phyloP scores from a whole-genome alignment of 2,113 vertebrate species.

The Morone saxatilis region DNA sequence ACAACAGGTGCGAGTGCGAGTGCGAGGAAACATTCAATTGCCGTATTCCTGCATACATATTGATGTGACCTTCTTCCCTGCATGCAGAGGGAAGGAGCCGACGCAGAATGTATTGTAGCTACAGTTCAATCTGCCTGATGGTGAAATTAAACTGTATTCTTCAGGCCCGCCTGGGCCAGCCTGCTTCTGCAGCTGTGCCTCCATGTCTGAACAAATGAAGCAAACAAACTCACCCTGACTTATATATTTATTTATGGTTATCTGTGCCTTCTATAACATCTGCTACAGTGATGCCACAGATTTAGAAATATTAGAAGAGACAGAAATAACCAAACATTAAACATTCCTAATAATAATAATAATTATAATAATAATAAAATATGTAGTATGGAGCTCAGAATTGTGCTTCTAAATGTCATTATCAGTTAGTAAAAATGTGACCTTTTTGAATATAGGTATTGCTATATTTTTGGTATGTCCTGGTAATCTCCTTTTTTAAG shows the following conservation, averaged over 20 bases:
- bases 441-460: neutral
- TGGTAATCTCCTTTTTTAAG: neutral
- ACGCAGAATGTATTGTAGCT: slow-evolving; percentile 14
- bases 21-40: slow-evolving; percentile 1
- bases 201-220: slow-evolving; percentile 37
- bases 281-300: neutral
- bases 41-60: slow-evolving; percentile 24
- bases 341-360: neutral
- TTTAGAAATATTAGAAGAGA: slow-evolving; percentile 2
- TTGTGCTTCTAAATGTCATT: neutral
- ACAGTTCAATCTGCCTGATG: slow-evolving; percentile 27
- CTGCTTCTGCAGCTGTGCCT: slow-evolving; percentile 29
- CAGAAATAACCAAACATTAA: neutral
- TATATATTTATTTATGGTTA: slow-evolving; percentile 28
- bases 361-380: neutral
- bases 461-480: neutral
- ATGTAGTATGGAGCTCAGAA: neutral
- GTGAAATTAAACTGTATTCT: slow-evolving; percentile 45
- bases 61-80: slow-evolving; percentile 40
- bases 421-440: neutral
- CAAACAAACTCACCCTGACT: slow-evolving; percentile 10
- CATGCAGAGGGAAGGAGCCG: neutral
- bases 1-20: neutral
- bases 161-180: slow-evolving; percentile 17
- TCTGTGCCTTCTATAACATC: neutral